Evolutionary conservation across 2,888 invertebrate species (phyloP).

Genomic region (Phanerotoma sp.): DNA sequence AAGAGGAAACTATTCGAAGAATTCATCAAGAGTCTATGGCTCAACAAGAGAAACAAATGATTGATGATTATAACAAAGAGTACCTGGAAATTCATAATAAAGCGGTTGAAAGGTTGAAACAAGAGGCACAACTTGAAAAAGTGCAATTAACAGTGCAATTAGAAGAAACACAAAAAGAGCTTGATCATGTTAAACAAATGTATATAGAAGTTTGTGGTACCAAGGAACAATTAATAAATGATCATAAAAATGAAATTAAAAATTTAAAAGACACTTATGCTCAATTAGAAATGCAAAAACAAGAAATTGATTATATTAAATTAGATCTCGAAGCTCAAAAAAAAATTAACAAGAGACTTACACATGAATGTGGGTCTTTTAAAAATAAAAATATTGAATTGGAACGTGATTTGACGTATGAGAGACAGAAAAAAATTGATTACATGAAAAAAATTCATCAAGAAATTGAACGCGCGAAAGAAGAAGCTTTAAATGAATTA

Average conservation of each 20-base stretch:
- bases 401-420: conserved; percentile 46
- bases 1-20: conserved; percentile 44
- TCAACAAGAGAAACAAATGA: conserved; percentile 42
- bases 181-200: conserved; percentile 50
- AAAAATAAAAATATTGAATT: conserved; percentile 45
- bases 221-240: conserved; percentile 63
- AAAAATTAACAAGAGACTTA: conserved; percentile 42
- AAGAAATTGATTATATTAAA: conserved; percentile 42
- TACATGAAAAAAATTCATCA: conserved; percentile 46
- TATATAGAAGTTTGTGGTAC: conserved; percentile 63
- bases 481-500: conserved; percentile 49
- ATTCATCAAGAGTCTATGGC: conserved; percentile 42
- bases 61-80: conserved; percentile 49
- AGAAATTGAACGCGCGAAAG: conserved; percentile 52
- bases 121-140: conserved; percentile 48
- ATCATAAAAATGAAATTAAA: conserved; percentile 62
- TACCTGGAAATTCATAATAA: conserved; percentile 52
- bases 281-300: conserved; percentile 39
- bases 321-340: conserved; percentile 43
- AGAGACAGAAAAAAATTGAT: conserved; percentile 46
- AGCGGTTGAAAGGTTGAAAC: conserved; percentile 48
- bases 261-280: conserved; percentile 55
- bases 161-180: conserved; percentile 51
- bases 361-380: conserved; percentile 43
- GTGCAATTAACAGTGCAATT: conserved; percentile 53